Percentiles rank a stretch among this genome's conserved stretches.
These are phyloP conservation scores for Dynastes hyllus DNA, from an alignment of 2,888 invertebrate species.

Conservation along the genomic window DNA sequence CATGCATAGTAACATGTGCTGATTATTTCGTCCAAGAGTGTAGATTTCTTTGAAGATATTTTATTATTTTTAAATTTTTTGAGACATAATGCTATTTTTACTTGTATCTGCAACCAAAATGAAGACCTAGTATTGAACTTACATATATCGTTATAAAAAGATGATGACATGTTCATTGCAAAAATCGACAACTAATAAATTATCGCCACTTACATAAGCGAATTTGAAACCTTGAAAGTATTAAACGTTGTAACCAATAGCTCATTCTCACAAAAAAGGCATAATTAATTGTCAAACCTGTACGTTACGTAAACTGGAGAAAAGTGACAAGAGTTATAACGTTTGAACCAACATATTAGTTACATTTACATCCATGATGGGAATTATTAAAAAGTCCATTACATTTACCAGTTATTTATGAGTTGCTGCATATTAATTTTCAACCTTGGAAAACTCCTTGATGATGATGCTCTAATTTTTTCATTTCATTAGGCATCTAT, in stretches of 20 bases:
- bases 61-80: no score
- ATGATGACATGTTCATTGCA: no score
- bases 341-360: slow-evolving; percentile 6
- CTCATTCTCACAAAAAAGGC: not conserved
- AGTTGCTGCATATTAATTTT: not conserved
- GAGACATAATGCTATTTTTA: no score
- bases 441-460: not conserved
- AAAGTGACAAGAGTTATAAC: slow-evolving; percentile 7
- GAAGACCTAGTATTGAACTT: no score
- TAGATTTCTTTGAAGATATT: no score
- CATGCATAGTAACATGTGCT: no score
- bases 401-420: slow-evolving; percentile 12
- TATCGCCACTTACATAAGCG: not conserved
- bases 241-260: slow-evolving; percentile 3
- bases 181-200: no score
- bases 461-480: slow-evolving; percentile 8
- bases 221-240: slow-evolving; percentile 6
- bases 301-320: slow-evolving; percentile 18
- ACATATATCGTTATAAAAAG: no score
- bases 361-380: not conserved
- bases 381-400: slow-evolving; percentile 14
- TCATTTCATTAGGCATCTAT: not conserved
- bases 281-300: slow-evolving; percentile 21
- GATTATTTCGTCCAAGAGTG: no score
- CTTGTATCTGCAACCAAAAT: no score